These are phyloP conservation scores for Montipora capricornis DNA, from an alignment of 64 coral and sea anemone species.

Conservation along the genomic window DNA sequence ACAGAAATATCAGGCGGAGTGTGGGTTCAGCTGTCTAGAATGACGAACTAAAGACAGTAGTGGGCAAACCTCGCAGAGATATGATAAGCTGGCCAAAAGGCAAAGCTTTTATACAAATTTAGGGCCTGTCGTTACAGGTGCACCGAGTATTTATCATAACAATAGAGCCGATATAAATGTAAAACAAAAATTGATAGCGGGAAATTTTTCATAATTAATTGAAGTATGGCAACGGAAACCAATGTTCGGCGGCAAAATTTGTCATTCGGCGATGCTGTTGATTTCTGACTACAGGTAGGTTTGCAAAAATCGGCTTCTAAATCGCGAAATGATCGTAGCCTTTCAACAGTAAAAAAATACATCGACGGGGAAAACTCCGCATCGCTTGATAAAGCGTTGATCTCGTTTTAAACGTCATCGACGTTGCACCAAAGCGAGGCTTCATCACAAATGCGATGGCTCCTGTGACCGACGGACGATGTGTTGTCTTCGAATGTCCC, in stretches of 20 bases:
- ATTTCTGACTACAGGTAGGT: constrained; percentile 83
- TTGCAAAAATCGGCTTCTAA: constrained; percentile 37
- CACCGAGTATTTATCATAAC: constrained; percentile 92
- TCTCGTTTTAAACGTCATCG: constrained; percentile 82
- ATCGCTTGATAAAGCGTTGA: constrained; percentile 42
- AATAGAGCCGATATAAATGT: constrained; percentile 93
- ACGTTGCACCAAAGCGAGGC: constrained; percentile 92
- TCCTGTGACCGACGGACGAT: constrained; percentile 10
- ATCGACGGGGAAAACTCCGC: constrained; percentile 78
- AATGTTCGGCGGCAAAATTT: constrained; percentile 70
- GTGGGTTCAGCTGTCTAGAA: constrained; percentile 80
- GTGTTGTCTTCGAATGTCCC: constrained; percentile 52
- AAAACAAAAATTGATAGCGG: constrained; percentile 98
- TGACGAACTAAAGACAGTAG: constrained; percentile 62
- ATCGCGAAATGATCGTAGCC: neutral
- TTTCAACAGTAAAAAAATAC: constrained; percentile 33
- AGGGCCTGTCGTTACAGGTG: constrained; percentile 89
- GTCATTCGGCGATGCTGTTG: constrained; percentile 79
- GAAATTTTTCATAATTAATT: constrained; percentile 99
- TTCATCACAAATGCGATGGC: constrained; percentile 68
- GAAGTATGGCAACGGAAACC: constrained; percentile 92
- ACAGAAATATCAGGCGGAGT: constrained; percentile 49
- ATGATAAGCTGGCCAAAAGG: constrained; percentile 92
- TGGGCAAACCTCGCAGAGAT: constrained; percentile 65
- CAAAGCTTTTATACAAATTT: constrained; percentile 98